Percentiles rank a stretch among this genome's conserved stretches.
phyloP scores from a whole-genome alignment of 2,888 invertebrate species.

The Melipona bicolor region DNA sequence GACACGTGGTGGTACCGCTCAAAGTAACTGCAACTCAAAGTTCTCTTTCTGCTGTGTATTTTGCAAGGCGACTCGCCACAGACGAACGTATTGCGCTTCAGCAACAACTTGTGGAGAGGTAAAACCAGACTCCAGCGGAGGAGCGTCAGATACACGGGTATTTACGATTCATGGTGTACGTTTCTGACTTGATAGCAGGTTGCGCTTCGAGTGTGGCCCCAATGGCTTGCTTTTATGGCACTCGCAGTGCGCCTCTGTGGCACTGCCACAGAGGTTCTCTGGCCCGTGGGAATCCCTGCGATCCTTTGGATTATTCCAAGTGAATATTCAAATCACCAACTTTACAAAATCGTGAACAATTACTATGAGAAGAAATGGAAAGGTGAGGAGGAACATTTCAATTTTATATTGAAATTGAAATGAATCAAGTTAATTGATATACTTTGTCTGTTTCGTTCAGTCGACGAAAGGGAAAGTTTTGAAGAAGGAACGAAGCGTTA shows the following conservation, averaged over 20 bases:
- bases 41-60: neutral
- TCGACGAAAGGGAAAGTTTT: neutral
- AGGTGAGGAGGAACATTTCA: too few relatives aligned
- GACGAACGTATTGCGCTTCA: neutral
- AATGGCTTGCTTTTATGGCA: constrained; percentile 17
- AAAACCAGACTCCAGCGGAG: neutral
- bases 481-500: constrained; percentile 25
- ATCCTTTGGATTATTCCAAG: neutral
- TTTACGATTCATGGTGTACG: constrained; percentile 21
- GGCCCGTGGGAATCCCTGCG: neutral
- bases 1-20: constrained; percentile 27
- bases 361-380: neutral
- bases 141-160: neutral
- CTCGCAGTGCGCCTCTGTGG: neutral
- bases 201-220: constrained; percentile 45
- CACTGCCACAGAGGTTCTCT: constrained; percentile 10
- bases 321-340: neutral
- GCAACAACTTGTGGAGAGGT: neutral
- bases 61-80: neutral
- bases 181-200: constrained; percentile 50
- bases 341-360: neutral
- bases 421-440: neutral
- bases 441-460: neutral
- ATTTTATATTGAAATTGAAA: neutral
- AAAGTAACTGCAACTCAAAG: neutral